phyloP scores from a whole-genome alignment of 2,797 vertebrate species.

The Hafferia zeledoni region DNA sequence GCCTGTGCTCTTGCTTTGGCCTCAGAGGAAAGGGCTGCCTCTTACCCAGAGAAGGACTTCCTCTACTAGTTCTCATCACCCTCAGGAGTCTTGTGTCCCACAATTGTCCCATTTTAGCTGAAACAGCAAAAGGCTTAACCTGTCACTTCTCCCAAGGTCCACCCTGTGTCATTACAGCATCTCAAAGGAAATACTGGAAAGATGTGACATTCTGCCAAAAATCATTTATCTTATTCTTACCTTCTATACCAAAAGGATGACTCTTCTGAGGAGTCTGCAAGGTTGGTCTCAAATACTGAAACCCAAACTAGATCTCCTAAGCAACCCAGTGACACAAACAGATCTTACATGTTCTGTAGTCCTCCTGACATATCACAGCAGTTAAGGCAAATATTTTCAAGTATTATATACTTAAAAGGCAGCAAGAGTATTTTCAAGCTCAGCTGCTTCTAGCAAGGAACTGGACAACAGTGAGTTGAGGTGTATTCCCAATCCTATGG shows the following conservation, averaged over 20 bases:
- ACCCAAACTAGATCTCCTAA: not conserved
- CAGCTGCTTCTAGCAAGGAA: not conserved
- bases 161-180: not conserved
- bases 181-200: slow-evolving; percentile 39
- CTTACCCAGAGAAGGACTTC: slow-evolving; percentile 30
- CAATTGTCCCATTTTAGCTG: slow-evolving; percentile 65
- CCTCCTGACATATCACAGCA: not conserved
- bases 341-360: not conserved
- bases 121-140: slow-evolving; percentile 47
- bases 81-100: slow-evolving; percentile 32
- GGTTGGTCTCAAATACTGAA: not conserved
- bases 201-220: not conserved
- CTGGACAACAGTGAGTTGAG: accelerated
- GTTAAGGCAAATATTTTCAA: not conserved
- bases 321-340: not conserved
- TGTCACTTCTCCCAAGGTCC: slow-evolving; percentile 31
- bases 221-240: slow-evolving; percentile 7
- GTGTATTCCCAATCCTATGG: not conserved
- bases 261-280: not conserved
- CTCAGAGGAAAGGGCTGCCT: slow-evolving; percentile 45
- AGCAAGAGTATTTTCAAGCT: not conserved
- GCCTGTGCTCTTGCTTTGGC: not conserved
- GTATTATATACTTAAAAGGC: not conserved
- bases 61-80: slow-evolving; percentile 38
- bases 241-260: not conserved